Evolutionary conservation across 1,140 invertebrate species (phyloP), one percentile per base, ranked within the genome.

Genomic region (Zaprionus africanus): DNA sequence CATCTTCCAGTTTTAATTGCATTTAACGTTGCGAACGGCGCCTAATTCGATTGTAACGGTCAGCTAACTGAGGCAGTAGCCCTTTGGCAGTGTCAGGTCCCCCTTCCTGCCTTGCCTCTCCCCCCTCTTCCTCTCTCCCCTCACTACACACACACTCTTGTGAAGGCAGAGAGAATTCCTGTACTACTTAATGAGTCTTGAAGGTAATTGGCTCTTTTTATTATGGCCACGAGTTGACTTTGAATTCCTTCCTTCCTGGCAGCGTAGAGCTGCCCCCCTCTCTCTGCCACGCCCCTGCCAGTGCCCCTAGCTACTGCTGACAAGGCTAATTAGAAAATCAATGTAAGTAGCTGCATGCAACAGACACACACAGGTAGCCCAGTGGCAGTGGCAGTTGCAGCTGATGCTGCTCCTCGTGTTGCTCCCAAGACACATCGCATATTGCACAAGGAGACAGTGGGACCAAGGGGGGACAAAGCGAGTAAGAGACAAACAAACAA

Each of bases 11-110:
- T 87, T 87, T 87, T 87, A 87, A 87, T 87, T 87, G 83, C 83
- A 87, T 87, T 88, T 88, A 88, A 71, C 83, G 80, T 78, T 87
- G 80, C 84, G 83, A 88, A 66, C 80, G 80, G 67, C 84, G 84
- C 80, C 83, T 87, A 87, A 87, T 87, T 87, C 83, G 83, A 87
- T 87, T 87, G 83, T 87, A 87, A 87, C 80, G 83, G 83, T 87
- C 83, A 87, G 83, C 83, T 67, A 68, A 74, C 83, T 79, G 65
- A 24, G 53, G 53, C 66, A 70, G 53, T 59, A 70, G 67, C 71
- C 76, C 71, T 79, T 76, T 76, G 66, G 76, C 77, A 76, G 41
- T 17, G 13, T 13, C 36, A 4, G 7, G 13, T 15, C 38, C 1
- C 22, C 22, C 22, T 22, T 1, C 19, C 26, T 5, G 5, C 26